Base-by-base conservation (phyloP, 2,113 vertebrate species). In the Peromyscus maniculatus region DNA sequence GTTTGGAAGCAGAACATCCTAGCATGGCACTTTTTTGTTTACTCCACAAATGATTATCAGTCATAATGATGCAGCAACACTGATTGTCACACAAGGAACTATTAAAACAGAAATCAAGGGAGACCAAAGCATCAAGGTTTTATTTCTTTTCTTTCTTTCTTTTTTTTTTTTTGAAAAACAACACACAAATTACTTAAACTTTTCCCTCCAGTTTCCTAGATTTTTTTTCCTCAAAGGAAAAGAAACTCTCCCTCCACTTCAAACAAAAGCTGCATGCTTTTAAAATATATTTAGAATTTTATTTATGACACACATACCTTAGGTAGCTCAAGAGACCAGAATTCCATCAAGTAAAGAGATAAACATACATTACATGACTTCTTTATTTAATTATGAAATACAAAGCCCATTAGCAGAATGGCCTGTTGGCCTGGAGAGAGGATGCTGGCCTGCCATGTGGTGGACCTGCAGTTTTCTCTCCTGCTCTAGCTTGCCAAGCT, bases 331-430 rank as follows among this genome's bases (percentile, higher is more conserved):
- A 95, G 96, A 97, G 93, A 88, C 31, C 57, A 94, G 77, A 88
- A 97, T 98, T 96, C 95, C 93, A 97, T 98, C 97, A 97, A 98
- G 95, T 89, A 89, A 97, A 97, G 90, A 97, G 96, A 97, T 97
- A 97, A 97, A 84, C 93, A 82, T 89, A 77, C 84, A 97, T 97
- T 96, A 95, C 91, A 82, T 95, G 89, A 77, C 79, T 95, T 93
- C 95, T 97, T 98, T 97, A 98, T 98, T 98, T 97, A 97, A 98
- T 98, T 98, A 97, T 88, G n/a, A 93, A 96, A 96, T 96, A 95
- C 94, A 95, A 97, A 98, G 95, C 94, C 93, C 97, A 97, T 97
- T 97, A 98, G 93, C 96, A 92, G 97, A 95, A 97, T 79, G 93
- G 94, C 80, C 97, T 93, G 97, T 67, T 95, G 88, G 97, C 95